Percentiles rank a stretch among this genome's conserved stretches.
Evolutionary conservation across 37 sponge, comb jelly and placozoan species (phyloP).

Genomic region (Eunapius fragilis): DNA sequence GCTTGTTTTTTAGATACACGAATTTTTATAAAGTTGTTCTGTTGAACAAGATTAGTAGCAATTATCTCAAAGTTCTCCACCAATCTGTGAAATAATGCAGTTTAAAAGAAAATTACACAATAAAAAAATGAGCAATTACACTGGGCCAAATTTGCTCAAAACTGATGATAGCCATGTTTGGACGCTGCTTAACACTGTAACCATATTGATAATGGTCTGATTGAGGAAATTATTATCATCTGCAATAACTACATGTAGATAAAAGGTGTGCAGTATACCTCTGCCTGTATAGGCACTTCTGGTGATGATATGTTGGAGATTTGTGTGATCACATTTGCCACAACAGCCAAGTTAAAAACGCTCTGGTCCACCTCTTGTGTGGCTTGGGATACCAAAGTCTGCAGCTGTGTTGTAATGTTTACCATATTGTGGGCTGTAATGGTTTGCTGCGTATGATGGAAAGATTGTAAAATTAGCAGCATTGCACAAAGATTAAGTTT

Average conservation of each 20-base stretch:
- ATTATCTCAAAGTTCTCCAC: constrained; percentile 47
- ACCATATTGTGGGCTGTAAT: neutral
- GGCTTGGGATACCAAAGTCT: neutral
- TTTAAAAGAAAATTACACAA: neutral
- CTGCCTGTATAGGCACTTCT: neutral
- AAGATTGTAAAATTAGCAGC: neutral
- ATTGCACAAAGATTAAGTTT: too few relatives aligned
- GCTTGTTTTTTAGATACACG: constrained; percentile 7
- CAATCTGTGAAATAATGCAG: constrained; percentile 5
- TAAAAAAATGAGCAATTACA: neutral
- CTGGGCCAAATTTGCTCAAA: neutral
- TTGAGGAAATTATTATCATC: too few relatives aligned
- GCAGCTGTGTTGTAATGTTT: neutral
- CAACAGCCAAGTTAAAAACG: neutral
- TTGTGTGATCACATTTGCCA: neutral
- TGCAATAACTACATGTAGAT: neutral
- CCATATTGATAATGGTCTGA: neutral
- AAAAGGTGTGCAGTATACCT: neutral
- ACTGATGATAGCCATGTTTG: neutral
- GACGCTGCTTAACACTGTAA: neutral
- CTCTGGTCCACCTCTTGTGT: neutral
- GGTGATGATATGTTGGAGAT: neutral
- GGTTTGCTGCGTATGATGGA: neutral
- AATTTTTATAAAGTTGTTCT: constrained; percentile 13
- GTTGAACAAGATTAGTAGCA: constrained; percentile 13